Evolutionary conservation across 2,113 vertebrate genomes (phyloP).

Genomic region (Chionis minor): DNA sequence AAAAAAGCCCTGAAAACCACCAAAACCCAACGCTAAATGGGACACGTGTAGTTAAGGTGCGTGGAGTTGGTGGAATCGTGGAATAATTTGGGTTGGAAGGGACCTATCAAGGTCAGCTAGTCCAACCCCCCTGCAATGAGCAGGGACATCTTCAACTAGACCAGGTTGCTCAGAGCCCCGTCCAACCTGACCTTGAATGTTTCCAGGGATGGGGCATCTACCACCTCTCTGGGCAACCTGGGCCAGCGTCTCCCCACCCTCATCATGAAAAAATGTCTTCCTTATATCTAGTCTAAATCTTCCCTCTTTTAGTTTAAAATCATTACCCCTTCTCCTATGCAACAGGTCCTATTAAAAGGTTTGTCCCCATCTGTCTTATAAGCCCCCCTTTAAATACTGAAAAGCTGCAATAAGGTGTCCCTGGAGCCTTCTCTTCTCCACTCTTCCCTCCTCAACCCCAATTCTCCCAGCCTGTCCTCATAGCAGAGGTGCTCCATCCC

Average conservation of each 20-base stretch:
- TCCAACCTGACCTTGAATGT: neutral
- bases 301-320: neutral
- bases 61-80: neutral
- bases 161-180: neutral
- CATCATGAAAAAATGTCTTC: neutral
- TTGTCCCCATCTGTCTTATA: neutral
- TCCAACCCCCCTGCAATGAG: neutral
- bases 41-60: neutral
- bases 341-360: neutral
- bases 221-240: neutral
- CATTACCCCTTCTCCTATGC: neutral
- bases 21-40: no score
- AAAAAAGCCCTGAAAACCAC: no score
- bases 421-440: neutral
- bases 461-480: neutral
- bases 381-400: neutral
- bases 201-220: neutral
- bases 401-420: neutral
- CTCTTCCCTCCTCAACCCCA: neutral
- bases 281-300: neutral
- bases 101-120: neutral
- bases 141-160: neutral
- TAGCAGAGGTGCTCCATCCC: neutral
- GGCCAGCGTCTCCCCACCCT: neutral
- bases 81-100: neutral